phyloP scores from a whole-genome alignment of 2,113 vertebrate species.

The Caretta caretta region DNA sequence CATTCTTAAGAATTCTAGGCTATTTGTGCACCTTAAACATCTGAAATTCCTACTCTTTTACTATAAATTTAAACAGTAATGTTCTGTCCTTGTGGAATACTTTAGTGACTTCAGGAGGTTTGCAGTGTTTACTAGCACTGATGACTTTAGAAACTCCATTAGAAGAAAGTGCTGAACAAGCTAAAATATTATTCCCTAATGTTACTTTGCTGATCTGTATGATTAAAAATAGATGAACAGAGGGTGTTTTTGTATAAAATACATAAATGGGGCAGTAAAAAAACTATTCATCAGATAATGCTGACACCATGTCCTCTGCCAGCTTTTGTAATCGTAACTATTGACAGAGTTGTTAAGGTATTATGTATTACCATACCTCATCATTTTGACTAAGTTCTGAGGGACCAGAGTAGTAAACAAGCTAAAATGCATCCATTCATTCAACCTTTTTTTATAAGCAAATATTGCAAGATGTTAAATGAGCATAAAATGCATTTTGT shows the following conservation, averaged over 20 bases:
- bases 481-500: background rate
- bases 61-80: background rate
- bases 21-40: background rate
- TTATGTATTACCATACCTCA: background rate
- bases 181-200: accelerated
- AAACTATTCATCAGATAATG: background rate
- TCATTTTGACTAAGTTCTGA: background rate
- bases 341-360: background rate
- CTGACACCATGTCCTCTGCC: background rate
- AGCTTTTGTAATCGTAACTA: background rate
- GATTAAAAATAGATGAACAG: background rate
- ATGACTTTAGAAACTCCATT: background rate
- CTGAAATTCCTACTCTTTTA: accelerated
- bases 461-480: background rate
- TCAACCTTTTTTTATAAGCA: background rate
- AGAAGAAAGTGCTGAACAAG: background rate
- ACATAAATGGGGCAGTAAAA: background rate
- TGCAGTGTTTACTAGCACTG: background rate
- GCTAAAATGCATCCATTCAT: accelerated
- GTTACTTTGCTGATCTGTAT: accelerated
- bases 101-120: background rate
- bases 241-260: background rate
- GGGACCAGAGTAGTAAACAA: background rate
- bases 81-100: background rate
- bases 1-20: background rate